Evolutionary conservation across 1,140 invertebrate genomes (phyloP).

Genomic region (Drosophila kurseongensis): DNA sequence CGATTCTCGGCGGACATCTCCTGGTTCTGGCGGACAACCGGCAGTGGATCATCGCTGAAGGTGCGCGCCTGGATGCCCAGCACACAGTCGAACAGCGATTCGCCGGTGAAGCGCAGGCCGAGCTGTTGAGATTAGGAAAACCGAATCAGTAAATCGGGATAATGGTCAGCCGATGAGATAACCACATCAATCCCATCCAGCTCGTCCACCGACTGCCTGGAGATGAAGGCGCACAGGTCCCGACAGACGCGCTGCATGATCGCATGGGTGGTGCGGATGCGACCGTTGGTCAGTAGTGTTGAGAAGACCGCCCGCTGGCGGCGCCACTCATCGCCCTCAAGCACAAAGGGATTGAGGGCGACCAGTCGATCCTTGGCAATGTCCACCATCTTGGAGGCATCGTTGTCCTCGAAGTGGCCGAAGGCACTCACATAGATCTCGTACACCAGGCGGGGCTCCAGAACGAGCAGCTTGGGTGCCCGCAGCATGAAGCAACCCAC

Average conservation of each 20-base stretch:
- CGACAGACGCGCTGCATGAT: constrained; percentile 63
- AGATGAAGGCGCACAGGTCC: constrained; percentile 57
- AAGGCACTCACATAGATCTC: constrained; percentile 85
- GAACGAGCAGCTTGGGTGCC: constrained; percentile 84
- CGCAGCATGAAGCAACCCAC: constrained; percentile 84
- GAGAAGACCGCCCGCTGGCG: constrained; percentile 85
- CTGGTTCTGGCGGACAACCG: constrained; percentile 62
- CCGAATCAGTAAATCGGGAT: too few relatives aligned
- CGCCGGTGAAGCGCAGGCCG: constrained; percentile 84
- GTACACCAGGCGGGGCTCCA: constrained; percentile 86
- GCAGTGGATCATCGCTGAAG: constrained; percentile 56
- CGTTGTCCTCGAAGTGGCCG: constrained; percentile 84
- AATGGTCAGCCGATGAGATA: too few relatives aligned
- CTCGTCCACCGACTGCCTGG: background rate
- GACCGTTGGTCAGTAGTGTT: constrained; percentile 86
- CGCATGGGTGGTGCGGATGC: constrained; percentile 66
- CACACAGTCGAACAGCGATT: constrained; percentile 85
- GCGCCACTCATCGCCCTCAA: constrained; percentile 86
- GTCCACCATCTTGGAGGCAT: constrained; percentile 76
- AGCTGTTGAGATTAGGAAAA: constrained; percentile 36
- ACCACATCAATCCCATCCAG: constrained; percentile 65
- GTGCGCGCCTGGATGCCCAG: constrained; percentile 84
- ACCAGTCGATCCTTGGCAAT: constrained; percentile 83
- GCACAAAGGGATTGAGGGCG: constrained; percentile 85
- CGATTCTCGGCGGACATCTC: constrained; percentile 63